phyloP scores from a whole-genome alignment of 1,140 invertebrate genomes.

The Procambarus clarkii region DNA sequence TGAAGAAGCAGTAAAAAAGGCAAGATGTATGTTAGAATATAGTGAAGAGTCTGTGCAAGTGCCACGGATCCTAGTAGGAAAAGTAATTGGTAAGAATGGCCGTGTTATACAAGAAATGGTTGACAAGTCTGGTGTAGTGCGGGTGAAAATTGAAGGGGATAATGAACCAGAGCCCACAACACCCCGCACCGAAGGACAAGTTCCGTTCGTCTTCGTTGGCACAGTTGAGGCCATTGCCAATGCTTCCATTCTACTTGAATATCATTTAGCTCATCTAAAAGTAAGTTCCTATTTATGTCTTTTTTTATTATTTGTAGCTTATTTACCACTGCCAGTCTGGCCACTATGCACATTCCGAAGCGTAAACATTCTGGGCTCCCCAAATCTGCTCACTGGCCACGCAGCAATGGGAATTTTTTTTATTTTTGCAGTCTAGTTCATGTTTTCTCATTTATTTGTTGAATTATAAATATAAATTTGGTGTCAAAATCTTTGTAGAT shows the following conservation, averaged over 20 bases:
- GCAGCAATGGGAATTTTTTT: too few relatives aligned
- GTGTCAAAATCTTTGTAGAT: too few relatives aligned
- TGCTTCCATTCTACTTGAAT: conserved; percentile 89
- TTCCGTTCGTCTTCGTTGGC: conserved; percentile 98
- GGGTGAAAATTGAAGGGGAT: conserved; percentile 98
- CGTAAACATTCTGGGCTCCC: neutral
- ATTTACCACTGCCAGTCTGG: conserved; percentile 36
- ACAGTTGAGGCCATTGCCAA: conserved; percentile 80
- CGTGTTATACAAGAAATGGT: conserved; percentile 99
- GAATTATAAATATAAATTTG: too few relatives aligned
- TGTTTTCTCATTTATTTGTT: too few relatives aligned
- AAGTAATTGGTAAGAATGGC: conserved; percentile 99
- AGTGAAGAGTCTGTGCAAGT: conserved; percentile 97
- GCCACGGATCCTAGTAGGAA: conserved; percentile 93
- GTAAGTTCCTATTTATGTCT: conserved; percentile 78
- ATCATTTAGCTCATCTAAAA: conserved; percentile 95
- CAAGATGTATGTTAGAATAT: conserved; percentile 96
- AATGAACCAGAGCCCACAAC: conserved; percentile 93
- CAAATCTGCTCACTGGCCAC: too few relatives aligned
- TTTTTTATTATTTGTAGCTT: conserved; percentile 45
- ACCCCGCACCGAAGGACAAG: conserved; percentile 93
- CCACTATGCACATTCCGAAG: too few relatives aligned
- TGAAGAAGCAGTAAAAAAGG: conserved; percentile 92
- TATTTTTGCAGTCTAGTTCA: too few relatives aligned
- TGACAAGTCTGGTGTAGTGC: conserved; percentile 97